Conservation (phyloP, 2,113 vertebrate genomes). For the Typhlomys cinereus region DNA sequence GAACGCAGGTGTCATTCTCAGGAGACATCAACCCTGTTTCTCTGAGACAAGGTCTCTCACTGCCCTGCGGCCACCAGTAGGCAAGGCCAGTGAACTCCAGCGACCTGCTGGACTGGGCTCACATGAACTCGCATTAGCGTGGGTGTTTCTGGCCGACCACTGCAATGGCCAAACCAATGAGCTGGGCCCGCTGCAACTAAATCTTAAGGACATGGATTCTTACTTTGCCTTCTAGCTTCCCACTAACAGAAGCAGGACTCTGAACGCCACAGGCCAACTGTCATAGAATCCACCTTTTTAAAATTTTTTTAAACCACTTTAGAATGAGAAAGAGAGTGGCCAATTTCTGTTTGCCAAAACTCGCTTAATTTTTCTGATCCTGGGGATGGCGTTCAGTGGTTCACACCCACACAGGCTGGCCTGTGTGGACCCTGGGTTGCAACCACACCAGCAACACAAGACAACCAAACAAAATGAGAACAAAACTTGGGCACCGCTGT, state of each 20-base stretch:
- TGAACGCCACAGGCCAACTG: not conserved
- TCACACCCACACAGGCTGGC: not conserved
- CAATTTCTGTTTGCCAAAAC: slow-evolving; percentile 23
- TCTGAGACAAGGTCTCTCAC: no score
- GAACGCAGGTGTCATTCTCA: no score
- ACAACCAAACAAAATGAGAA: not conserved
- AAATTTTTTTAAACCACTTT: not conserved
- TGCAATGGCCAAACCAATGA: not conserved
- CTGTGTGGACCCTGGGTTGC: not conserved
- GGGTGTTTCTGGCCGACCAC: not conserved
- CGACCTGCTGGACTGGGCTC: no score
- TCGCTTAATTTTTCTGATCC: not conserved
- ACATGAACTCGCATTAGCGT: no score
- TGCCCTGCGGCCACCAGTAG: no score
- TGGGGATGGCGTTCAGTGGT: not conserved
- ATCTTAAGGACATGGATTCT: not conserved
- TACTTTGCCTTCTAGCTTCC: not conserved
- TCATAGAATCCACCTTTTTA: not conserved
- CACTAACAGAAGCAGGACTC: not conserved
- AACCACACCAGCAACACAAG: not conserved
- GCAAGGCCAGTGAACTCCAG: no score
- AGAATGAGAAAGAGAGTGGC: not conserved
- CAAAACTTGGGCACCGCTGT: not conserved
- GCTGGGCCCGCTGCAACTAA: not conserved
- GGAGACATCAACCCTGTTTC: no score